Conservation (phyloP, 2,888 invertebrate genomes). For the Drosophila stalkeri region DNA sequence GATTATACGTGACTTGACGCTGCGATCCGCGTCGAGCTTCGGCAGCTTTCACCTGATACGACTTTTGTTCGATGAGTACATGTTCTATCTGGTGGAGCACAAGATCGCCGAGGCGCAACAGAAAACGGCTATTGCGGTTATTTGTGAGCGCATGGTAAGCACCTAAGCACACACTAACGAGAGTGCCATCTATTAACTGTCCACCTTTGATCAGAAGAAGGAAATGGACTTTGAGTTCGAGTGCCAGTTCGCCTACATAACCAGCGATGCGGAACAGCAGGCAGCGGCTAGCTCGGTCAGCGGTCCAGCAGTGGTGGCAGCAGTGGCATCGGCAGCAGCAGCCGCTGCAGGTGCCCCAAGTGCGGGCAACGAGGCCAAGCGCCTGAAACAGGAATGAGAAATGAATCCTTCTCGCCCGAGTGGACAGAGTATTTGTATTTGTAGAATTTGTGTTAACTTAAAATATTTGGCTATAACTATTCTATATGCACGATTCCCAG, state of each 20-base stretch:
- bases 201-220: slow-evolving; percentile 70
- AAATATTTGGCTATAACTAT: slow-evolving; percentile 26
- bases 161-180: slow-evolving; percentile 19
- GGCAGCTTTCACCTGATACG: slow-evolving; percentile 99
- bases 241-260: slow-evolving; percentile 84
- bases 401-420: background rate
- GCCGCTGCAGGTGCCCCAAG: slow-evolving; percentile 4
- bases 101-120: slow-evolving; percentile 96
- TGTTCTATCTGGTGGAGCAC: slow-evolving; percentile 99
- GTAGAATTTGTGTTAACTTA: slow-evolving; percentile 44
- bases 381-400: slow-evolving; percentile 83
- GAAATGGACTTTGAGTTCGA: slow-evolving; percentile 84
- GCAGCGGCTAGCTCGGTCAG: slow-evolving; percentile 44
- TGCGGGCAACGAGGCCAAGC: slow-evolving; percentile 75
- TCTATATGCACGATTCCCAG: slow-evolving; percentile 31
- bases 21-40: slow-evolving; percentile 98
- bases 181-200: slow-evolving; percentile 36
- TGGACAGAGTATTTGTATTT: slow-evolving; percentile 16
- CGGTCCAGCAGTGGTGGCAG: slow-evolving; percentile 13
- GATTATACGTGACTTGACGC: slow-evolving; percentile 98
- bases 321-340: background rate
- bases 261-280: slow-evolving; percentile 68
- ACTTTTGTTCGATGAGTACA: slow-evolving; percentile 99
- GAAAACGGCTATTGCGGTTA: slow-evolving; percentile 97
- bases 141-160: slow-evolving; percentile 87